Percentiles rank a stretch among this genome's conserved stretches.
Conservation (phyloP, 2,888 invertebrate species). For the Homarus gammarus region DNA sequence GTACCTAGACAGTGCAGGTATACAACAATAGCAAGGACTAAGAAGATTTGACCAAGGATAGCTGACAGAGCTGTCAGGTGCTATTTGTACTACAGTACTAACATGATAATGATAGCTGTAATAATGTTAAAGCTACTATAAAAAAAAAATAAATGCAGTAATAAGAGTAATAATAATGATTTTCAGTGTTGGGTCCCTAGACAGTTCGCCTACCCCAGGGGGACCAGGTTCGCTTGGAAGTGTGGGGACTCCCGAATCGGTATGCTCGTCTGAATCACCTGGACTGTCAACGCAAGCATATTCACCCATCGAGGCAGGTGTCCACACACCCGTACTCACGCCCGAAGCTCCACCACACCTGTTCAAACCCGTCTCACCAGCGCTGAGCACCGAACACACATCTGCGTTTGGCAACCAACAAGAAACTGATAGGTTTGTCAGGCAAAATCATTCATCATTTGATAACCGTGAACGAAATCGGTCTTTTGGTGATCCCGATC, state of each 20-base stretch:
- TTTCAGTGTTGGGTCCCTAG: slow-evolving; percentile 65
- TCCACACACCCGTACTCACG: slow-evolving; percentile 61
- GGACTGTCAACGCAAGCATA: slow-evolving; percentile 79
- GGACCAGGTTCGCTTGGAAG: slow-evolving; percentile 81
- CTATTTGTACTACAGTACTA: no score
- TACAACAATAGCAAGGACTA: no score
- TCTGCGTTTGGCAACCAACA: slow-evolving; percentile 51
- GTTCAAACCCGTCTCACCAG: slow-evolving; percentile 75
- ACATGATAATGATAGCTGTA: no score
- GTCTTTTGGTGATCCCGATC: slow-evolving; percentile 25
- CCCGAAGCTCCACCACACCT: slow-evolving; percentile 74
- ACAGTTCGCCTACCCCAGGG: slow-evolving; percentile 72
- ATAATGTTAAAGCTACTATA: no score
- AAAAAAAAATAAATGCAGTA: no score
- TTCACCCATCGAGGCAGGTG: slow-evolving; percentile 57
- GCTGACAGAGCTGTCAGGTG: no score
- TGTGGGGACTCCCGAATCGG: slow-evolving; percentile 83
- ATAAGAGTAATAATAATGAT: no score
- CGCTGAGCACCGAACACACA: slow-evolving; percentile 59
- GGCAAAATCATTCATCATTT: slow-evolving; percentile 42
- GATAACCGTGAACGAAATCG: slow-evolving; percentile 34
- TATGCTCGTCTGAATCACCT: slow-evolving; percentile 84
- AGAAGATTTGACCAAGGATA: no score
- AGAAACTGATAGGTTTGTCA: slow-evolving; percentile 47
- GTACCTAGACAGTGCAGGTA: neutral